These are phyloP conservation scores for Troilus luridus DNA, from an alignment of 2,888 invertebrate genomes.

Conservation along the genomic window DNA sequence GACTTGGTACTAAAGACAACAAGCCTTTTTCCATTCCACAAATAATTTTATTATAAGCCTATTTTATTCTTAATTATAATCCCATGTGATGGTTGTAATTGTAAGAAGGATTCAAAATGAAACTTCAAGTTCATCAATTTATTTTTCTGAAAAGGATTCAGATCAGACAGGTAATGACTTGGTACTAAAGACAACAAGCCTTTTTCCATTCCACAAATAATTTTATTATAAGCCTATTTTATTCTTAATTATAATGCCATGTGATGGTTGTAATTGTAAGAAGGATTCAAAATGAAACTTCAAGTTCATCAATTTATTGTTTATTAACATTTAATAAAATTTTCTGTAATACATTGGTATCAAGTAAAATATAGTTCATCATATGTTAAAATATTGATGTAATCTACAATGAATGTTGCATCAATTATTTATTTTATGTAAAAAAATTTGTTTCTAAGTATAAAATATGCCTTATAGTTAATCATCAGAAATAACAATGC, in stretches of 20 bases:
- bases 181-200: too few species aligned
- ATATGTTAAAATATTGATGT: not conserved
- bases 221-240: not conserved
- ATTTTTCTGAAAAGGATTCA: too few species aligned
- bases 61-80: not conserved
- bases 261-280: not conserved
- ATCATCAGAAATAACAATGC: not conserved
- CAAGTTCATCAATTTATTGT: not conserved
- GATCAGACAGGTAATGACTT: too few species aligned
- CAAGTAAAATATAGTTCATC: not conserved
- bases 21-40: too few species aligned
- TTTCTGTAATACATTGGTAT: not conserved
- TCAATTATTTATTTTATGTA: not conserved
- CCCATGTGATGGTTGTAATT: not conserved
- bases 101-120: not conserved
- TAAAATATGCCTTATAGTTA: not conserved
- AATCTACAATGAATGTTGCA: not conserved
- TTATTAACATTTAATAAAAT: slow-evolving; percentile 1
- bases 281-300: not conserved
- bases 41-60: not conserved
- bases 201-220: too few species aligned
- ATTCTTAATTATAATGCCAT: not conserved
- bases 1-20: too few species aligned
- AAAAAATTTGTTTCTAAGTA: not conserved
- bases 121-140: not conserved